These are phyloP conservation scores for Thereva nobilitata DNA, from an alignment of 2,888 invertebrate genomes.

Conservation along the genomic window DNA sequence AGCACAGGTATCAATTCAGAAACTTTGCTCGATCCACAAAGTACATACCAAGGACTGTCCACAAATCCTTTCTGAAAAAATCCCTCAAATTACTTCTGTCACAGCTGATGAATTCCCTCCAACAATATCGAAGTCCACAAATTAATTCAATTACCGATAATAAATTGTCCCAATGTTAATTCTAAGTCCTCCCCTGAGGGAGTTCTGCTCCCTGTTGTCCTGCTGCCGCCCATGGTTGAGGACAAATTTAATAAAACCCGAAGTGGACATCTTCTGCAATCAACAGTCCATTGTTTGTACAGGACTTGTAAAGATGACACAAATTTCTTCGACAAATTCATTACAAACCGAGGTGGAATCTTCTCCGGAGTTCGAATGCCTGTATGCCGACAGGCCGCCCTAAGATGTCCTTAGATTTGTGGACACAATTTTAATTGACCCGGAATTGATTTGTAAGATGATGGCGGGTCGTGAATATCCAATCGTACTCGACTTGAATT, in stretches of 20 bases:
- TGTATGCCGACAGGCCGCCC: conserved; percentile 5
- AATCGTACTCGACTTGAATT: not conserved
- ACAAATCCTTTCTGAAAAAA: conserved; percentile 13
- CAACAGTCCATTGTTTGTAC: conserved; percentile 35
- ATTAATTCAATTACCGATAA: conserved; percentile 40
- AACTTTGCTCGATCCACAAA: too few relatives aligned
- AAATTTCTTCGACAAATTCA: conserved; percentile 30
- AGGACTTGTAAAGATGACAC: conserved; percentile 32
- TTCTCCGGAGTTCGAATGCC: conserved; percentile 1
- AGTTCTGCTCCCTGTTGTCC: not conserved
- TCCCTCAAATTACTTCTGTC: conserved; percentile 27
- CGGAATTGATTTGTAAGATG: conserved; percentile 15
- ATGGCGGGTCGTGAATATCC: not conserved
- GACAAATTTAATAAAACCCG: conserved; percentile 33
- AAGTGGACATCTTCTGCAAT: conserved; percentile 37
- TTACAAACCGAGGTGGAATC: conserved; percentile 10
- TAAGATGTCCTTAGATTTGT: conserved; percentile 3
- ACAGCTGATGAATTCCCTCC: conserved; percentile 19
- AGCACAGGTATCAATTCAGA: too few relatives aligned
- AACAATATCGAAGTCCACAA: conserved; percentile 34
- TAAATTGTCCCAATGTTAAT: conserved; percentile 36
- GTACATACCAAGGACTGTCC: too few relatives aligned
- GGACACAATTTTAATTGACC: conserved; percentile 27
- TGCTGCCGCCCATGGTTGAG: conserved; percentile 1
- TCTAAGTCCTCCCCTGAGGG: conserved; percentile 19